Evolutionary conservation across 2,113 vertebrate genomes (phyloP), one percentile per base, ranked within the genome.

Genomic region (Nothoprocta perdicaria): DNA sequence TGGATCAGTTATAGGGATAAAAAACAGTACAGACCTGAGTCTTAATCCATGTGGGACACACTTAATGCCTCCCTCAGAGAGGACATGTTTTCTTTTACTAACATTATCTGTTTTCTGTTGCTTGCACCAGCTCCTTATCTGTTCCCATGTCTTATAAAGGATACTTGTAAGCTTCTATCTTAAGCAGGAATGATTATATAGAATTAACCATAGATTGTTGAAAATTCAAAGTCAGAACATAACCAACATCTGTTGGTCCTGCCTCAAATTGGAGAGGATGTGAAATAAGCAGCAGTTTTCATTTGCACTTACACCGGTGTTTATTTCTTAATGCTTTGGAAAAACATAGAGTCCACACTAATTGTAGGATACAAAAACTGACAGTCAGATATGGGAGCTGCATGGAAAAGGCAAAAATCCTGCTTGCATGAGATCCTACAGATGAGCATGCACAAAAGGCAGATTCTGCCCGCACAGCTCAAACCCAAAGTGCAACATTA

Each of bases 101-200:
- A 45, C 75, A 66, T 93, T 96, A 93, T 97, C 97, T 98, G 96
- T 80, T 97, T 97, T 97, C 87, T 97, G 79, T 97, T 97, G 96
- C 93, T 96, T 96, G 92, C 92, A 93, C 92, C 93, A 93, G 81
- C 84, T 94, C 66, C 97, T 96, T 97, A 97, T 97, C 96, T 97
- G 27, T 93, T 97, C 89, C 73, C 61, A 14, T 90, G 90, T 96
- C 94, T 97, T 94, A 80, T 93, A 95, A 83, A 90, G 80, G 82
- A 95, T 96, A 91, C 77, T 95, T 96, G 68, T 78, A 95, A 95
- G 48, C 50, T 84, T 92, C 88, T 94, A 66, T 76, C 81, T 94
- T 97, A 97, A 97, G 94, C 90, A 97, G 94, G 92, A 96, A 97
- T 83, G 95, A 41, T 97, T 96, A 95, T 53, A 69, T 68, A 88